A percentile compares a stretch with the other conserved stretches of the same genome.
Conservation (phyloP, 53 echinoderm and acorn worm species). For the Echinarachnius parma region DNA sequence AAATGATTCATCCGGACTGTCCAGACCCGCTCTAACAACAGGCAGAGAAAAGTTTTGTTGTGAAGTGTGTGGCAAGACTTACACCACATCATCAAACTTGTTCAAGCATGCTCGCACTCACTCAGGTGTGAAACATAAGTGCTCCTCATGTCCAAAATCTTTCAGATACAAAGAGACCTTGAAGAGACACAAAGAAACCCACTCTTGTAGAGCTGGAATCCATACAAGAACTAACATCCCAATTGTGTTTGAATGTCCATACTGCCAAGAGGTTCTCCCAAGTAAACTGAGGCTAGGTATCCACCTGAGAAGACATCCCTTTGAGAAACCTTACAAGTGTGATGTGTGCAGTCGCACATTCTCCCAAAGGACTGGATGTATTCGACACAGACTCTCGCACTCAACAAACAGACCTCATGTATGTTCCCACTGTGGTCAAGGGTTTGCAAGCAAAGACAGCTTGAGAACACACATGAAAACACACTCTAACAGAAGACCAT, state of each 20-base stretch:
- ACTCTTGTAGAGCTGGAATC: not conserved
- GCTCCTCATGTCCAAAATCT: not conserved
- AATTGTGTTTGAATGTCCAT: not conserved
- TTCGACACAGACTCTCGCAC: conserved; percentile 7
- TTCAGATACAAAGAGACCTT: conserved; percentile 27
- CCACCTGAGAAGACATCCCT: conserved; percentile 23
- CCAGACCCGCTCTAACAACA: too few relatives aligned
- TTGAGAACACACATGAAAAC: conserved; percentile 16
- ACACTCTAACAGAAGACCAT: conserved; percentile 4
- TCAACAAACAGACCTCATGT: not conserved
- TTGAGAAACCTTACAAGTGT: conserved; percentile 26
- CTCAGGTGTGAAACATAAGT: conserved; percentile 1
- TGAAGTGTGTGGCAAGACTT: conserved; percentile 27
- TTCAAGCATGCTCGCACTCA: conserved; percentile 24
- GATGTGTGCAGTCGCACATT: conserved; percentile 4
- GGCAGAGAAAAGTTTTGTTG: conserved; percentile 15
- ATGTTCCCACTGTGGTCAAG: not conserved
- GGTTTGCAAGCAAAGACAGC: not conserved
- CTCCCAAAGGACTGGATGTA: conserved; percentile 13
- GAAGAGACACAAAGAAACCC: conserved; percentile 15
- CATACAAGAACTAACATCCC: not conserved
- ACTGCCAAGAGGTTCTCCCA: conserved; percentile 1
- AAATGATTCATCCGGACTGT: too few relatives aligned
- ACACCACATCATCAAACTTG: conserved; percentile 29
- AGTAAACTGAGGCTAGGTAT: conserved; percentile 13